Base-by-base conservation (phyloP, 2,797 vertebrate species). In the Heteromormyrus szaboi region DNA sequence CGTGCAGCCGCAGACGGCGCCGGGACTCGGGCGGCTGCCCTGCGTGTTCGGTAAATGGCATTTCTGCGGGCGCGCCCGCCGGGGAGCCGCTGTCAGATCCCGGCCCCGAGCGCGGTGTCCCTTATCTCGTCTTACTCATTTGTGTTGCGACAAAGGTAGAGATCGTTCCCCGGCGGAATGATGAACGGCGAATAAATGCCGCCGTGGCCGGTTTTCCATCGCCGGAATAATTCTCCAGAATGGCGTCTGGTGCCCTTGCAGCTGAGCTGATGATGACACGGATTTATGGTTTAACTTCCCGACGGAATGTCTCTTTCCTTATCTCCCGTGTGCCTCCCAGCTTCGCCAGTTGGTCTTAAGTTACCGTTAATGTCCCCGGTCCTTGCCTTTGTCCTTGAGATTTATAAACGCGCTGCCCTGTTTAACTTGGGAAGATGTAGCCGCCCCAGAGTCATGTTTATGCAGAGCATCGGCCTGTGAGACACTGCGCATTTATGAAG, bases 71-170 rank as follows among this genome's bases (percentile, higher is more conserved):
- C 85, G 85, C 85, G 89, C 87, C 89, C 90, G 56, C 90, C 4
- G 68, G 22, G 12, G 59, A 88, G 87, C 86, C 53, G 89, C 88
- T 85, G 85, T 90, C 37, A 88, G 91, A 91, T 90, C 29, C 87
- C 81, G 89, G 88, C 29, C 84, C 88, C 83, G 86, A 5, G 54
- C 54, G 84, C 90, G 8, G 65, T 25, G 81, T 72, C 51, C 12
- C 92, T 92, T 91, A 92, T 92, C 91, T 90, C 72, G 84, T 41
- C 85, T 87, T 54, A 50, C 65, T 89, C 89, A 72, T 87, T 89
- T 87, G 89, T 90, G 83, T 41, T 19, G 29, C 72, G 79, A 87
- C 76, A 90, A 90, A 88, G 87, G 89, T 46, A 48, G 87, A 81
- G 84, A 89, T 29, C 59, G 37, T 33, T 72, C 44, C 84, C 53